These are phyloP conservation scores for Monodelphis domestica DNA, from an alignment of 2,797 vertebrate species.

Conservation along the genomic window DNA sequence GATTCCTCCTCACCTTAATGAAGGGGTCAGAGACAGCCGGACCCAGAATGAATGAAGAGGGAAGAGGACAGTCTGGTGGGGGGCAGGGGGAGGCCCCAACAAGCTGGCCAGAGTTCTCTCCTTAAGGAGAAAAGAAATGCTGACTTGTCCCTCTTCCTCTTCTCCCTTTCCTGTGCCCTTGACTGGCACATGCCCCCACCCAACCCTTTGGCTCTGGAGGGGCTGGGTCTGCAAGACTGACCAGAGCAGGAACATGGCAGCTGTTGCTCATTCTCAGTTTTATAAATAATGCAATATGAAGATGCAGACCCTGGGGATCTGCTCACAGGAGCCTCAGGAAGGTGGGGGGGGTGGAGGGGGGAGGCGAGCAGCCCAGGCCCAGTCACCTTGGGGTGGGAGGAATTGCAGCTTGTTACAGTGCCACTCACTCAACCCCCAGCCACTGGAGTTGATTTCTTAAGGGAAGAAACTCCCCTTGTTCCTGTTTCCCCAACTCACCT, in stretches of 20 bases:
- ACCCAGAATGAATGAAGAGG: not conserved
- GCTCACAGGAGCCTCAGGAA: constrained; percentile 59
- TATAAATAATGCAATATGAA: constrained; percentile 84
- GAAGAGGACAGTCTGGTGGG: constrained; percentile 45
- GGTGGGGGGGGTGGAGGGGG: not conserved
- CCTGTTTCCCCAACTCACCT: not conserved
- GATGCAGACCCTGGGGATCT: constrained; percentile 44
- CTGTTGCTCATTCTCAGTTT: constrained; percentile 79
- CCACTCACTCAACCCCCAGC: constrained; percentile 3
- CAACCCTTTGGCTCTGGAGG: constrained; percentile 46
- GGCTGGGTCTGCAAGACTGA: constrained; percentile 58
- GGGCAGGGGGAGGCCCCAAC: constrained; percentile 30
- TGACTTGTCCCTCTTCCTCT: not conserved
- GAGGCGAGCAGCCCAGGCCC: constrained; percentile 53
- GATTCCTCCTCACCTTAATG: no score
- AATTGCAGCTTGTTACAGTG: constrained; percentile 51
- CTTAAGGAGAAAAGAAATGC: constrained; percentile 26
- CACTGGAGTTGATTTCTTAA: not conserved
- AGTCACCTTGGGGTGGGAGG: constrained; percentile 65
- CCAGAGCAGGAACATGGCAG: constrained; percentile 71
- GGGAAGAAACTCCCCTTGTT: not conserved
- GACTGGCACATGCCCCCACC: constrained; percentile 34
- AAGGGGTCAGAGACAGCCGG: not conserved
- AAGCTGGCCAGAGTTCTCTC: constrained; percentile 48
- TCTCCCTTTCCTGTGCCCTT: not conserved